These are phyloP conservation scores for Anagyrus pseudococci DNA, from an alignment of 2,888 invertebrate genomes.

Conservation along the genomic window DNA sequence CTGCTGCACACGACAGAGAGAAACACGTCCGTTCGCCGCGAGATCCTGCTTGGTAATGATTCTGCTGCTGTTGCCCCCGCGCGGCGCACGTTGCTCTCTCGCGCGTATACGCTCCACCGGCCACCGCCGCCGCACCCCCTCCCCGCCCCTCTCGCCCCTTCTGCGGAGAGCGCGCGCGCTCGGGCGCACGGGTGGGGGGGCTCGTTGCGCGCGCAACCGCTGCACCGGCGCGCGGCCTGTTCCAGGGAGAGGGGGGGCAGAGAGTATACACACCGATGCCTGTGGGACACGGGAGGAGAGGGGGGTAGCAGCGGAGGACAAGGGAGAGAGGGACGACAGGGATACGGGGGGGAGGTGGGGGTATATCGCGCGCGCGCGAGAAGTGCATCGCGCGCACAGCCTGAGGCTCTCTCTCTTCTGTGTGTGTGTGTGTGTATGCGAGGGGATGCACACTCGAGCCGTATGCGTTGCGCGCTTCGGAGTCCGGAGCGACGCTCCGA, in stretches of 20 bases:
- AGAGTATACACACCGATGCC: constrained; percentile 39
- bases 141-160: neutral
- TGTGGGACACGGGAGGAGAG: constrained; percentile 13
- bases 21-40: constrained; percentile 59
- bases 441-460: no score
- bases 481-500: no score
- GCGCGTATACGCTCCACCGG: constrained; percentile 7
- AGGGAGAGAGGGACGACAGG: constrained; percentile 30
- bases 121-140: neutral
- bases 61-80: constrained; percentile 33
- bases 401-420: constrained; percentile 34
- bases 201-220: constrained; percentile 6
- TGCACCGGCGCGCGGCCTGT: constrained; percentile 8
- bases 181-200: constrained; percentile 11
- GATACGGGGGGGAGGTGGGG: constrained; percentile 38
- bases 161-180: neutral
- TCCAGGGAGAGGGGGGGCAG: constrained; percentile 3
- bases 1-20: constrained; percentile 39
- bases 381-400: constrained; percentile 33
- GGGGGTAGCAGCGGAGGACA: constrained; percentile 8
- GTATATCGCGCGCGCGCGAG: constrained; percentile 26
- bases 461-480: no score
- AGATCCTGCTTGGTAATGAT: constrained; percentile 60
- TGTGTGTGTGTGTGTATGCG: no score
- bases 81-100: constrained; percentile 33